Conservation (phyloP, 2,113 vertebrate genomes). For the Cyanoramphus novaezelandiae region DNA sequence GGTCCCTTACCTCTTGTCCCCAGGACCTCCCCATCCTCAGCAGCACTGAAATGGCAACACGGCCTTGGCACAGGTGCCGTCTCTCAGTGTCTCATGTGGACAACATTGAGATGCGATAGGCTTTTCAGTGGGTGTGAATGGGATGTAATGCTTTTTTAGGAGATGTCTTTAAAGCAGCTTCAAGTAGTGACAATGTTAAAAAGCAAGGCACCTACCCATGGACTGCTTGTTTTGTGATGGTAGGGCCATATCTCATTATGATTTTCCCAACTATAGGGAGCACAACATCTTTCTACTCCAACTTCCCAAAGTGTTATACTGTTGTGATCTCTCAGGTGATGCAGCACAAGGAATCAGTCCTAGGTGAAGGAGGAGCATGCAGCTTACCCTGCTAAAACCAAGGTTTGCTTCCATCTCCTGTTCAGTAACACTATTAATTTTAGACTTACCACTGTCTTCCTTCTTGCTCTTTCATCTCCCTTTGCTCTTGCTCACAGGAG, state of each 20-base stretch:
- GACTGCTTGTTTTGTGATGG: background rate
- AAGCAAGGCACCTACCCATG: background rate
- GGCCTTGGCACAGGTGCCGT: accelerated
- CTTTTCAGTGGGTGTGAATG: background rate
- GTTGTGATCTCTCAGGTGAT: background rate
- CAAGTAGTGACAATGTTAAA: background rate
- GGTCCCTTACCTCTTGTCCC: background rate
- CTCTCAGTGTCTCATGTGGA: background rate
- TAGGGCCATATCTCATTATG: background rate
- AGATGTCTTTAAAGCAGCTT: background rate
- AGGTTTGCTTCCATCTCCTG: background rate
- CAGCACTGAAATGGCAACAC: background rate
- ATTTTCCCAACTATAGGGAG: background rate
- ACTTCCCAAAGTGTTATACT: background rate
- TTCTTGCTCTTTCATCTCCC: background rate
- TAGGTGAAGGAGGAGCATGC: background rate
- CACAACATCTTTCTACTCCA: background rate
- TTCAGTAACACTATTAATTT: background rate
- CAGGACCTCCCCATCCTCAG: background rate
- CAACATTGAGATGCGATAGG: background rate
- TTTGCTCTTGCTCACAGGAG: background rate
- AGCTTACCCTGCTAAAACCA: background rate
- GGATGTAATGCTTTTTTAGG: background rate
- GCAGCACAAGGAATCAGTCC: background rate
- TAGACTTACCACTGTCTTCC: background rate